Evolutionary conservation across 1,140 invertebrate genomes (phyloP).

Genomic region (Hyphantria cunea): DNA sequence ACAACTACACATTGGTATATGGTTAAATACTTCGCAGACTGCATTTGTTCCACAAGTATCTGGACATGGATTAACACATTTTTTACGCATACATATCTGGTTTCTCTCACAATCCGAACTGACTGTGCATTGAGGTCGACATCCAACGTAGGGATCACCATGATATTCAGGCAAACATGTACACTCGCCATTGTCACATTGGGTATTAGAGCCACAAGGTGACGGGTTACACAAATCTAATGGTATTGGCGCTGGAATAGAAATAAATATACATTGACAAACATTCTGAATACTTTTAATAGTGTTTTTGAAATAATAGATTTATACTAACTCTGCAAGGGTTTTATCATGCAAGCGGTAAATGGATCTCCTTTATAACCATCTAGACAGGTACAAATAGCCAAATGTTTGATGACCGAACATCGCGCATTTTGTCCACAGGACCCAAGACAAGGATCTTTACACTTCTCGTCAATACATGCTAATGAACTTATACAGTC

Average conservation of each 20-base stretch:
- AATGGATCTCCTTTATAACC: conserved; percentile 87
- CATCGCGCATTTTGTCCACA: conserved; percentile 85
- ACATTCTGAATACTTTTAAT: background rate
- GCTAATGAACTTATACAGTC: conserved; percentile 84
- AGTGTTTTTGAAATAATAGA: conserved; percentile 11
- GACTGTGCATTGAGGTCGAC: conserved; percentile 90
- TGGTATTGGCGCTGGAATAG: conserved; percentile 54
- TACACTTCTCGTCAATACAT: conserved; percentile 85
- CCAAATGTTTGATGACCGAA: conserved; percentile 84
- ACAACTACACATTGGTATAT: conserved; percentile 89
- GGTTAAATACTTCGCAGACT: conserved; percentile 90
- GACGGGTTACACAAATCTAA: conserved; percentile 84
- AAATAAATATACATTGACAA: background rate
- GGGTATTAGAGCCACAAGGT: conserved; percentile 87
- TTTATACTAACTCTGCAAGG: conserved; percentile 73
- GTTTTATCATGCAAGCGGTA: conserved; percentile 77
- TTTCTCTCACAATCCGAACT: conserved; percentile 90
- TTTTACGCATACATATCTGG: conserved; percentile 89
- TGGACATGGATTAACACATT: conserved; percentile 93
- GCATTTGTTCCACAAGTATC: conserved; percentile 92
- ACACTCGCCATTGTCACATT: conserved; percentile 83
- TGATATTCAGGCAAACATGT: conserved; percentile 86
- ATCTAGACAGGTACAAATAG: conserved; percentile 84
- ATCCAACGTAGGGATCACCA: conserved; percentile 87
- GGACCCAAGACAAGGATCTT: conserved; percentile 85